Evolutionary conservation across 2,797 vertebrate genomes (phyloP), one percentile per base, ranked within the genome.

Genomic region (Scarus forsteni): DNA sequence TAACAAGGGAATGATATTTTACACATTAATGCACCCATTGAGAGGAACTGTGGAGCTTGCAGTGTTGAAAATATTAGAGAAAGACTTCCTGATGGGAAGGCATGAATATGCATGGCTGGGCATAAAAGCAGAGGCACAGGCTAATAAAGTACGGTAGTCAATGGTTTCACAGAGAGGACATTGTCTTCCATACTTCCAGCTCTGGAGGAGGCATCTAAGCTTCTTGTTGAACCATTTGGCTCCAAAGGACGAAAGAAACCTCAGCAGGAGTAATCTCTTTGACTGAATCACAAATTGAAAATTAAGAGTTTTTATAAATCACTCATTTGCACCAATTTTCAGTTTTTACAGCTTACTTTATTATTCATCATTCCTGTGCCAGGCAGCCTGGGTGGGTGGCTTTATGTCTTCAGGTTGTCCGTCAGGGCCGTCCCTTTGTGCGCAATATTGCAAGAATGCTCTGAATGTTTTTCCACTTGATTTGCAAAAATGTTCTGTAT

Each of bases 91-190:
- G 77, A 73, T 85, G 81, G 44, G 71, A 40, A 34, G 7, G 61
- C 78, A 89, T 92, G 85, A 87, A 90, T 92, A 88, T 89, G 79
- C 83, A 89, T 87, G 77, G 57, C 0, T 0, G 54, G 66, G 44
- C 70, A 86, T 74, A 57, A 84, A 85, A 87, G 83, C 76, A 65
- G 53, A 65, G 69, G 78, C 80, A 58, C 65, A 53, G 72, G 44
- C 73, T 58, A 59, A 88, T 88, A 87, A 78, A 89, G 81, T 82
- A 83, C 50, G 65, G 74, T 80, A 83, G 86, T 88, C 83, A 77
- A 67, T 78, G 74, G 74, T 72, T 49, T 72, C 79, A 91, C 81
- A 89, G 74, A 81, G 83, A 71, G n/a, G 65, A 59, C 80, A 86
- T 90, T 90, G 84, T 90, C 61, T 81, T 0, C 6, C 76, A 40